These are phyloP conservation scores for Pundamilia nyererei DNA, from an alignment of 2,113 vertebrate genomes.

Conservation along the genomic window DNA sequence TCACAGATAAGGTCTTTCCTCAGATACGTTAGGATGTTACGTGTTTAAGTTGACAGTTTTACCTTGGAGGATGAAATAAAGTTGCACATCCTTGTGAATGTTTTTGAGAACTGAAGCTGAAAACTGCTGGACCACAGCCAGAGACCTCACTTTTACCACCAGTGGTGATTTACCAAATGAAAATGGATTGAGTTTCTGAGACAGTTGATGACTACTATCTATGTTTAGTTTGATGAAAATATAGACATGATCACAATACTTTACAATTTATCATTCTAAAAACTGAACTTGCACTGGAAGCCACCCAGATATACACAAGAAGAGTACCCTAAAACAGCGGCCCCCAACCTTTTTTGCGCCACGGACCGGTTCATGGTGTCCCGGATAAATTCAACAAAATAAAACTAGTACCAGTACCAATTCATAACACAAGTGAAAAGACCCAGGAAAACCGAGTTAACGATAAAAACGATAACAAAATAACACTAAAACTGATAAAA, in stretches of 20 bases:
- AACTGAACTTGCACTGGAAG: neutral
- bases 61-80: neutral
- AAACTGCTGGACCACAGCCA: neutral
- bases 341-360: no score
- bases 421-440: no score
- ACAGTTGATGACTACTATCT: neutral
- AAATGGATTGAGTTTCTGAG: neutral
- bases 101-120: neutral
- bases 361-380: no score
- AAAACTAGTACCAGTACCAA: no score
- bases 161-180: neutral
- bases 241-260: neutral
- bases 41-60: neutral
- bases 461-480: no score
- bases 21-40: neutral
- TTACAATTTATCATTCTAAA: neutral
- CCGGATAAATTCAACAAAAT: no score
- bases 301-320: neutral
- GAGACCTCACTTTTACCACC: neutral
- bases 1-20: neutral
- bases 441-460: no score
- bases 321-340: no score
- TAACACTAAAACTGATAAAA: no score
- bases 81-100: neutral
- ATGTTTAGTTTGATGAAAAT: neutral